Base-by-base conservation (phyloP, 2,113 vertebrate genomes). In the Caretta caretta region DNA sequence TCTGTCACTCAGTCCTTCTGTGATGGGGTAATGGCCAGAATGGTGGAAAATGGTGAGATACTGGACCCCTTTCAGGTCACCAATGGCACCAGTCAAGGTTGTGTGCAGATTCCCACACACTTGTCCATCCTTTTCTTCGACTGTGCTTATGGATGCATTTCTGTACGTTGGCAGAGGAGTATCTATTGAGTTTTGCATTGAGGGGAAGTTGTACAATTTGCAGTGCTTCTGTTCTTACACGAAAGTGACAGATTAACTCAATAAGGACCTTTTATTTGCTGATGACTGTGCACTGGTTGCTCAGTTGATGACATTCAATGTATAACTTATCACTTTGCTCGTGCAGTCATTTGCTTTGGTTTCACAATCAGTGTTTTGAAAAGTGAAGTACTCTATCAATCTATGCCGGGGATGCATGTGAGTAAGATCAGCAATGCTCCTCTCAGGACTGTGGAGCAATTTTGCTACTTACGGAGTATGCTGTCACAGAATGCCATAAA, bases 211-310 rank as follows among this genome's bases (percentile, higher is more conserved):
- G 53, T 12, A 5, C 31, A n/a, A 54, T 1, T 42, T 89, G 85
- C 53, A 92, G 54, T 24, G 48, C 19, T 48, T 78, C 29, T 31
- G n/a, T 31, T 54, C 80, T 78, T 51, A 42, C 0, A 42, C 1
- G 53, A 78, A 89, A 50, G 53, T 3, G 46, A 65, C 38, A 80
- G 27, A 2, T 27, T 83, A 1, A 0, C 53, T 89, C 62, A 78
- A 22, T 57, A 57, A 48, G 4, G 54, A 46, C 69, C 17, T 89
- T 87, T 46, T 65, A 88, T 49, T n/a, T 86, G 69, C 83, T 79
- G 14, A 48, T 96, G 93, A 95, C 92, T 92, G 94, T 16, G 0
- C 53, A 78, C 78, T 86, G 92, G 95, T 89, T 90, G 83, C 53
- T 49, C 89, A 80, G 29, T 25, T 57, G 91, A 92, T 91, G 88